Evolutionary conservation across 2,797 vertebrate genomes (phyloP).

Genomic region (Eleutherodactylus coqui): DNA sequence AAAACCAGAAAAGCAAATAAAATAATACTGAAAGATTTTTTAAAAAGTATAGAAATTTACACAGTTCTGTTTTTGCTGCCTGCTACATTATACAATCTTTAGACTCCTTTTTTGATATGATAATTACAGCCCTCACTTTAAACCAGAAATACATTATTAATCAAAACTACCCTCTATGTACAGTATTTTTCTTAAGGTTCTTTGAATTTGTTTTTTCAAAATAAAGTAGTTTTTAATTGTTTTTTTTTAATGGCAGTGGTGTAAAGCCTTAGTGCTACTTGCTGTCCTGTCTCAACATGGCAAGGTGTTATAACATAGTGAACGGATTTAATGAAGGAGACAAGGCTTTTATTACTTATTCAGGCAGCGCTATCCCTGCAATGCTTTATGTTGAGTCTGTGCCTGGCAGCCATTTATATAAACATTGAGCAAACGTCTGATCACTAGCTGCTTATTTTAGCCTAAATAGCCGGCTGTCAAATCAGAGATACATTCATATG

Average conservation of each 20-base stretch:
- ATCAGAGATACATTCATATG: constrained; percentile 59
- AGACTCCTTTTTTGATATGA: too few species aligned
- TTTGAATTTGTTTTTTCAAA: background rate
- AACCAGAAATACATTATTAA: background rate
- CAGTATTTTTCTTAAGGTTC: background rate
- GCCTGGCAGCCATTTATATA: constrained; percentile 52
- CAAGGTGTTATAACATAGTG: constrained; percentile 31
- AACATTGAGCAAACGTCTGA: constrained; percentile 54
- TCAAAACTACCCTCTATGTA: background rate
- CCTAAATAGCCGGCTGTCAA: constrained; percentile 57
- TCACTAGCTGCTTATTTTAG: constrained; percentile 60
- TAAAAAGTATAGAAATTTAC: too few species aligned
- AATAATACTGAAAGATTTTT: too few species aligned
- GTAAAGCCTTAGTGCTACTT: background rate
- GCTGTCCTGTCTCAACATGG: background rate
- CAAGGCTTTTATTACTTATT: constrained; percentile 43
- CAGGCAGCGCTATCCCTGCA: constrained; percentile 26
- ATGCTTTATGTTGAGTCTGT: constrained; percentile 46
- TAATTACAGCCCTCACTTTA: background rate
- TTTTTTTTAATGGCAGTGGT: background rate
- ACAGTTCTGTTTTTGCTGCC: too few species aligned
- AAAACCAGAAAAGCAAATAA: too few species aligned
- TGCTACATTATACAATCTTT: too few species aligned
- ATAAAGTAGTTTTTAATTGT: background rate
- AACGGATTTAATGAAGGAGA: constrained; percentile 33